These are phyloP conservation scores for Microtus richardsoni DNA, from an alignment of 2,113 vertebrate species.

Conservation along the genomic window DNA sequence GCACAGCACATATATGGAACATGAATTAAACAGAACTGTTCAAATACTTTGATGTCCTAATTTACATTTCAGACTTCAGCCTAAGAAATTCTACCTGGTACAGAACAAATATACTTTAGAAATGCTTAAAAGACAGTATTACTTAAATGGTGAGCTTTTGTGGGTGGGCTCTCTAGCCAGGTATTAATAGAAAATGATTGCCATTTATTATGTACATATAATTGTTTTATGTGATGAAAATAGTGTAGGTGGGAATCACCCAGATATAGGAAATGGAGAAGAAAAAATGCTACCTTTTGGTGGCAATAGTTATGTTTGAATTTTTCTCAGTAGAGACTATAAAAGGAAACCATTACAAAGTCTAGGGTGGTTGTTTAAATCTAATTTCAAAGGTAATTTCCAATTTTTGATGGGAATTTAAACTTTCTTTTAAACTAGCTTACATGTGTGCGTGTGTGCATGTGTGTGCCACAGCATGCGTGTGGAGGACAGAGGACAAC, in stretches of 20 bases:
- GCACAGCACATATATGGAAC: not conserved
- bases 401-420: not conserved
- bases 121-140: not conserved
- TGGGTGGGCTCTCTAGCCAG: not conserved
- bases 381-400: constrained; percentile 8
- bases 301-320: not conserved
- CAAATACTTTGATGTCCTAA: not conserved
- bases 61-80: not conserved
- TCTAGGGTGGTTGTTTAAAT: not conserved
- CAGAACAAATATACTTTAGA: not conserved
- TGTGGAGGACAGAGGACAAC: not conserved
- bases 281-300: not conserved
- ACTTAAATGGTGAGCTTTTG: not conserved
- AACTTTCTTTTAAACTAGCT: not conserved
- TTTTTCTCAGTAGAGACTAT: not conserved
- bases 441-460: accelerated
- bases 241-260: not conserved
- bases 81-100: constrained; percentile 7
- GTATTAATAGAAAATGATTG: not conserved
- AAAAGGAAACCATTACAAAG: not conserved
- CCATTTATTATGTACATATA: not conserved
- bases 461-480: not conserved
- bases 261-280: not conserved
- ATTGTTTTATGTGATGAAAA: constrained; percentile 16
- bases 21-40: not conserved